Conservation (phyloP, 1,140 invertebrate genomes). For the Drosophila novamexicana region DNA sequence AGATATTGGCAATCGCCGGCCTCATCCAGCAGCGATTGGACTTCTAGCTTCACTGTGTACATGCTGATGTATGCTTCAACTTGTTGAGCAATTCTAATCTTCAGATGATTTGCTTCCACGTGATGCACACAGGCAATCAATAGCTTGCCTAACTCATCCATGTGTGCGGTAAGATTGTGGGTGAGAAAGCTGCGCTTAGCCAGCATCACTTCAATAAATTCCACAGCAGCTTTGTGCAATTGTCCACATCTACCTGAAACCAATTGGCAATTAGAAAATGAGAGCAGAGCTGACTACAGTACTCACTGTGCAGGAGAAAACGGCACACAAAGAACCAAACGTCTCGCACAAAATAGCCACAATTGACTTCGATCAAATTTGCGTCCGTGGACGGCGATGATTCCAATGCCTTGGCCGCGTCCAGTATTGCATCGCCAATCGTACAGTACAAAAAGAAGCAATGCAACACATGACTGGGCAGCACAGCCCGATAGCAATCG, state of each 20-base stretch:
- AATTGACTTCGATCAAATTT: slow-evolving; percentile 5
- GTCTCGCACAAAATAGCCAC: slow-evolving; percentile 56
- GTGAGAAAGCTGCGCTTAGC: slow-evolving; percentile 10
- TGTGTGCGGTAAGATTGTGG: slow-evolving; percentile 15
- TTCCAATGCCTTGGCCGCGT: slow-evolving; percentile 19
- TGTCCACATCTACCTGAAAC: slow-evolving; percentile 37
- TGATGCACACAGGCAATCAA: slow-evolving; percentile 33
- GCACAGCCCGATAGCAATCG: slow-evolving; percentile 48
- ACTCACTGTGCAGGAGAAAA: slow-evolving; percentile 53
- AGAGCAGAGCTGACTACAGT: background rate
- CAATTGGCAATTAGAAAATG: background rate
- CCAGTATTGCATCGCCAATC: slow-evolving; percentile 59
- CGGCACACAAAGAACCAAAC: slow-evolving; percentile 62
- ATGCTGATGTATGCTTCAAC: slow-evolving; percentile 24
- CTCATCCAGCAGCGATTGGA: slow-evolving; percentile 50
- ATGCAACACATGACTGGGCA: slow-evolving; percentile 42
- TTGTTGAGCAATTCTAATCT: background rate
- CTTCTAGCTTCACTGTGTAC: slow-evolving; percentile 29
- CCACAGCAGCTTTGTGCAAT: slow-evolving; percentile 47
- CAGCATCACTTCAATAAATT: slow-evolving; percentile 46
- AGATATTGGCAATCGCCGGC: slow-evolving; percentile 49
- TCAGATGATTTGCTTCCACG: slow-evolving; percentile 22
- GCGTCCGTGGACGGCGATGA: background rate
- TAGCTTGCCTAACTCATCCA: slow-evolving; percentile 55
- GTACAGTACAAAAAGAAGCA: slow-evolving; percentile 57